Percentiles rank a stretch among this genome's conserved stretches.
These are phyloP conservation scores for Pilophorus perplexus DNA, from an alignment of 2,888 invertebrate genomes.

Conservation along the genomic window DNA sequence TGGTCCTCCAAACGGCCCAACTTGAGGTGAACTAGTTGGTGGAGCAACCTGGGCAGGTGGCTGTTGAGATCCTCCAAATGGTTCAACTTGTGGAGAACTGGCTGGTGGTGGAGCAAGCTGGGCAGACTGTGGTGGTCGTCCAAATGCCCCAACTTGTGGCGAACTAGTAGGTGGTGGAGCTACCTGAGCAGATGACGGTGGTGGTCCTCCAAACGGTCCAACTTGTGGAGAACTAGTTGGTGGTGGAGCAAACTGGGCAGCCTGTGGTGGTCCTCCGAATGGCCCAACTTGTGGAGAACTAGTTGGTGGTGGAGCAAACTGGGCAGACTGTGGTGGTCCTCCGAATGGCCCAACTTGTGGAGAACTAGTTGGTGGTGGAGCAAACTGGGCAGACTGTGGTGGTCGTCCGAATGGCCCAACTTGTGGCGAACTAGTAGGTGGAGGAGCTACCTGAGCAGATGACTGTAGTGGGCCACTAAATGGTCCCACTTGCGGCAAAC, in stretches of 20 bases:
- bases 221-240: background rate
- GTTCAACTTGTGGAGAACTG: no score
- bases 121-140: no score
- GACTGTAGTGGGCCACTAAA: background rate
- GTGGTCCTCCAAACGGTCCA: background rate
- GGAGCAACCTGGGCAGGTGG: background rate
- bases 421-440: background rate
- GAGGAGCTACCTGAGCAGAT: background rate
- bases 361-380: background rate
- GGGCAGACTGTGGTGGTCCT: no score
- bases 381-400: background rate
- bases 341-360: background rate
- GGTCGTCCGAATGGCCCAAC: background rate
- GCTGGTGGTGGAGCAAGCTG: constrained; percentile 2
- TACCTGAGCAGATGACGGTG: background rate
- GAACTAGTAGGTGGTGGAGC: background rate
- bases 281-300: no score
- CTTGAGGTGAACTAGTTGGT: background rate
- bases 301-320: constrained; percentile 2
- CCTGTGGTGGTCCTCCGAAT: background rate
- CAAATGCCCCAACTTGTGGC: background rate
- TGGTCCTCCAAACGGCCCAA: background rate
- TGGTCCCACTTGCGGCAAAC: no score
- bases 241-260: background rate
- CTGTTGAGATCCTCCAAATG: background rate